Evolutionary conservation across 2,888 invertebrate genomes (phyloP).

Genomic region (Thumatha senex): DNA sequence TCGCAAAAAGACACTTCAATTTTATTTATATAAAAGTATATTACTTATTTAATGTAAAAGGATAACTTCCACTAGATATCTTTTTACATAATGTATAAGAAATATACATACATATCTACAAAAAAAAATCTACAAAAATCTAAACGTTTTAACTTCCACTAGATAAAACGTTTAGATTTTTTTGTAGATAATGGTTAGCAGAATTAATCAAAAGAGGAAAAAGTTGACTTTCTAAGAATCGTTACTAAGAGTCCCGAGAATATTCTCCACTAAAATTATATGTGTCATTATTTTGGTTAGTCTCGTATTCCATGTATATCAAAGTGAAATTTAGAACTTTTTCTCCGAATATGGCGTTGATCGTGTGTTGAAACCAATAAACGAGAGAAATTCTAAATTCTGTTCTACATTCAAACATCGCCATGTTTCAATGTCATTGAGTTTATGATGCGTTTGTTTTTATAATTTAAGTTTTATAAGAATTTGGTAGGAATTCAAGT

Average conservation of each 20-base stretch:
- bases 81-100: too few relatives aligned
- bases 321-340: constrained; percentile 30
- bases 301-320: constrained; percentile 24
- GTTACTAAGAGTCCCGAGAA: constrained; percentile 9
- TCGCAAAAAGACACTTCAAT: too few relatives aligned
- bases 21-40: too few relatives aligned
- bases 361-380: constrained; percentile 13
- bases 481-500: not conserved
- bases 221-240: constrained; percentile 36
- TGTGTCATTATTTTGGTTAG: constrained; percentile 34
- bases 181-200: too few relatives aligned
- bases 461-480: not conserved
- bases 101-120: too few relatives aligned
- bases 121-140: too few relatives aligned
- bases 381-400: constrained; percentile 4
- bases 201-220: constrained; percentile 35
- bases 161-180: too few relatives aligned
- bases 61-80: too few relatives aligned
- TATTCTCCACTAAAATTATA: constrained; percentile 22
- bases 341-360: constrained; percentile 29
- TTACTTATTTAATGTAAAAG: too few relatives aligned
- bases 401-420: constrained; percentile 5
- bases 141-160: too few relatives aligned
- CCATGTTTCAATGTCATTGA: constrained; percentile 7
- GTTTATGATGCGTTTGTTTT: constrained; percentile 3